A percentile compares a stretch with the other conserved stretches of the same genome.
Conservation (phyloP, 2,113 vertebrate species). For the Sapajus apella region DNA sequence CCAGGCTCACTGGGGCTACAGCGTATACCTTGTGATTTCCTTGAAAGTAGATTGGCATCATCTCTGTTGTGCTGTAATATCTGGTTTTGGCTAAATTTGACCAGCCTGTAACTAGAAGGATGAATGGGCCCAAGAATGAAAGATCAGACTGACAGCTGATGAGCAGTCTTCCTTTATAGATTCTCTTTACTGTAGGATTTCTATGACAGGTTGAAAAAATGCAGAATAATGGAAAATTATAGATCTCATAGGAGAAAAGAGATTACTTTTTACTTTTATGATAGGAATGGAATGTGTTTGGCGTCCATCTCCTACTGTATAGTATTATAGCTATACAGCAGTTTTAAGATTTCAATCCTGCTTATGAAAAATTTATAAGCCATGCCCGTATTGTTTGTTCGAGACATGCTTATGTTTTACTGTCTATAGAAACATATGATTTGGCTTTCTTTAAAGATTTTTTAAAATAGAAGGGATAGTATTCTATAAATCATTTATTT, state of each 20-base stretch:
- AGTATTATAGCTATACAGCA: not conserved
- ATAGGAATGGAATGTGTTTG: not conserved
- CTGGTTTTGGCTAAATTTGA: not conserved
- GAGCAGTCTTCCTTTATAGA: not conserved
- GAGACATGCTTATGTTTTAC: not conserved
- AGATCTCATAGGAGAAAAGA: not conserved
- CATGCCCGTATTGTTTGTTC: not conserved
- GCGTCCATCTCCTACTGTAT: not conserved
- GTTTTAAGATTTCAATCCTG: not conserved
- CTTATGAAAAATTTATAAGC: not conserved
- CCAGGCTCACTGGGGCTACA: not conserved
- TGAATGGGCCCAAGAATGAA: not conserved
- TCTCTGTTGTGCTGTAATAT: not conserved
- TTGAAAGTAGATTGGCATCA: not conserved
- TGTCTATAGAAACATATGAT: not conserved
- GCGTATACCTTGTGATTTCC: not conserved
- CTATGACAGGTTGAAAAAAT: not conserved
- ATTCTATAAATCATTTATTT: not conserved
- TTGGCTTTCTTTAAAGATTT: conserved; percentile 7
- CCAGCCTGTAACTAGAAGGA: not conserved
- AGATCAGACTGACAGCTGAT: not conserved
- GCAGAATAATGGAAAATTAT: not conserved
- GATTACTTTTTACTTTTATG: not conserved
- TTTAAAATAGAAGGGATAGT: not conserved
- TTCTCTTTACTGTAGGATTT: not conserved